These are phyloP conservation scores for Enoplosus armatus DNA, from an alignment of 2,797 vertebrate genomes.

Conservation along the genomic window DNA sequence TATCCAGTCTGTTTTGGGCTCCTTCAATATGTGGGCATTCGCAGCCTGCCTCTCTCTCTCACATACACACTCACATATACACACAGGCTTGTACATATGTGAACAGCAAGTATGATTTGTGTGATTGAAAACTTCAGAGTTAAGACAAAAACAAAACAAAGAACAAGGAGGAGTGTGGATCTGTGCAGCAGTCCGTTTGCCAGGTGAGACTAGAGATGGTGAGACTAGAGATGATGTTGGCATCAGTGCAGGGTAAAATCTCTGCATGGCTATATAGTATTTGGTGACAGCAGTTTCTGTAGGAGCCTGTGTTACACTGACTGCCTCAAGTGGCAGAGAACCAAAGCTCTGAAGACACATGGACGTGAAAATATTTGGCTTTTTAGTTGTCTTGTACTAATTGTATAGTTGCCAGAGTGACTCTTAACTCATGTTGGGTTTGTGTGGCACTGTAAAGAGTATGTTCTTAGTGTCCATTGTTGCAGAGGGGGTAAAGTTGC, in stretches of 20 bases:
- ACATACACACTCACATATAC: background rate
- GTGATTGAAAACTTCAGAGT: slow-evolving; percentile 33
- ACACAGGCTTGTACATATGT: background rate
- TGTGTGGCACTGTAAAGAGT: background rate
- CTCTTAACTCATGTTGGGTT: background rate
- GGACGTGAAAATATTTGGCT: background rate
- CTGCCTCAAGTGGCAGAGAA: slow-evolving; percentile 18
- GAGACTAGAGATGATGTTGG: slow-evolving; percentile 31
- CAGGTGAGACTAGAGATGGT: slow-evolving; percentile 53
- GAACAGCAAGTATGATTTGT: slow-evolving; percentile 11
- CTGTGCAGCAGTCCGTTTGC: slow-evolving; percentile 37
- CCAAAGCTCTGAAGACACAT: background rate
- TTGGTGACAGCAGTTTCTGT: slow-evolving; percentile 8
- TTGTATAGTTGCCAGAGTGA: background rate
- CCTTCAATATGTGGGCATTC: slow-evolving; percentile 28
- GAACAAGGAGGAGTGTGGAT: background rate
- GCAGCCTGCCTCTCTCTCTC: slow-evolving; percentile 3
- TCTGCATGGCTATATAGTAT: slow-evolving; percentile 13
- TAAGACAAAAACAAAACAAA: slow-evolving; percentile 45
- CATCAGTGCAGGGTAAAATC: slow-evolving; percentile 18
- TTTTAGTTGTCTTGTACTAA: background rate
- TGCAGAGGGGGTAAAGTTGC: background rate
- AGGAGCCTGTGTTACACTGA: background rate
- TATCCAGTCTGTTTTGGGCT: slow-evolving; percentile 40
- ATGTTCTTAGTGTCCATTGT: slow-evolving; percentile 1